These are phyloP conservation scores for Gallinago jamesoni DNA, from an alignment of 2,113 vertebrate species.

Conservation along the genomic window DNA sequence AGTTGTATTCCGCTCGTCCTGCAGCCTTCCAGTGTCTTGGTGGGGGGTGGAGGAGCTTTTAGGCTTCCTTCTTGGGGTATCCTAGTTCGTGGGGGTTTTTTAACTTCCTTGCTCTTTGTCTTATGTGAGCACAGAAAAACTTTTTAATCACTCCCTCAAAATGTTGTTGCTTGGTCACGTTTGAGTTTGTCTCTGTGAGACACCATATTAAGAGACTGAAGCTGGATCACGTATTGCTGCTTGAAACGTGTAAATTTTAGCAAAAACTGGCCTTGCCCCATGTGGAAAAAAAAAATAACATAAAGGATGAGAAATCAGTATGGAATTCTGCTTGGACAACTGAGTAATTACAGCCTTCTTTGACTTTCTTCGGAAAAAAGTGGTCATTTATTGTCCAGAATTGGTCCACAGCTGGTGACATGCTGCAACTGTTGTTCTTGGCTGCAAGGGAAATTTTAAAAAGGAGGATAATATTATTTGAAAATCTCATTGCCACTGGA, in stretches of 20 bases:
- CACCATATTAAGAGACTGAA: background rate
- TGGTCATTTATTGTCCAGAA: background rate
- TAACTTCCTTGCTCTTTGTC: background rate
- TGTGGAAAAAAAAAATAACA: background rate
- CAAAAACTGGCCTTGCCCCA: background rate
- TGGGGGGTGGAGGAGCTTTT: background rate
- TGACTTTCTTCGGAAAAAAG: background rate
- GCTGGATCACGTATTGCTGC: background rate
- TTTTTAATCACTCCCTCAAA: background rate
- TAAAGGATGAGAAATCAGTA: background rate
- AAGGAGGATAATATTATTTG: background rate
- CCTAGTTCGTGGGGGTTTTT: no score
- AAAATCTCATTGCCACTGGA: background rate
- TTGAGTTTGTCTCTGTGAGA: background rate
- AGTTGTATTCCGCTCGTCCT: accelerated
- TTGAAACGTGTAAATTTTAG: background rate
- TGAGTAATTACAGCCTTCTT: accelerated
- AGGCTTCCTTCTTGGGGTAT: no score
- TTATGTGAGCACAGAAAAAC: background rate
- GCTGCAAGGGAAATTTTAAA: background rate
- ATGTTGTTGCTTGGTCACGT: background rate
- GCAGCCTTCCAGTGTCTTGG: background rate
- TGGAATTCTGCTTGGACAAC: background rate
- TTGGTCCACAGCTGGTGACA: background rate
- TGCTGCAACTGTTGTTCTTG: background rate